These are phyloP conservation scores for Lagria hirta DNA, from an alignment of 2,888 invertebrate species.

Conservation along the genomic window DNA sequence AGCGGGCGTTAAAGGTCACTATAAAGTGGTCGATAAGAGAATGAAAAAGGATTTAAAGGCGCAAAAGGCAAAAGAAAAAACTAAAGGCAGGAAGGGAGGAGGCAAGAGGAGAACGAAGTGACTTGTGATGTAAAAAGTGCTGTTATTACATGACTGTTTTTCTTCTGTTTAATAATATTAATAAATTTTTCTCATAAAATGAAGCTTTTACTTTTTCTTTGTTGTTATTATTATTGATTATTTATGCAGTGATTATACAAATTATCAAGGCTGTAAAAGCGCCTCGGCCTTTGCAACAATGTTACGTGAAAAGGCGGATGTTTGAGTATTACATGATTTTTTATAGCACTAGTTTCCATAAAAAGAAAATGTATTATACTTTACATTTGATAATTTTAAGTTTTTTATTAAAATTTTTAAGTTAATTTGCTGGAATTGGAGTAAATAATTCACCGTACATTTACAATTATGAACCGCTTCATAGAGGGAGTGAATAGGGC, in stretches of 20 bases:
- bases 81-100: conserved; percentile 37
- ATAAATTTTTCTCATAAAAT: conserved; percentile 16
- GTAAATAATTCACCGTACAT: too few relatives aligned
- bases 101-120: conserved; percentile 13
- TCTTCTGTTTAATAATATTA: conserved; percentile 10
- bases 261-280: conserved; percentile 50
- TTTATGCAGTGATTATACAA: conserved; percentile 54
- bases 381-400: too few relatives aligned
- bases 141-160: conserved; percentile 7
- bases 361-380: too few relatives aligned
- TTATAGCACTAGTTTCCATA: too few relatives aligned
- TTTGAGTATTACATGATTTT: too few relatives aligned
- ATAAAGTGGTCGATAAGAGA: conserved; percentile 92
- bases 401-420: too few relatives aligned
- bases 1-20: conserved; percentile 85
- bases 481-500: too few relatives aligned
- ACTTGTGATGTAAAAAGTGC: conserved; percentile 13
- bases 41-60: conserved; percentile 92
- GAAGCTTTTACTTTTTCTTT: conserved; percentile 30
- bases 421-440: too few relatives aligned
- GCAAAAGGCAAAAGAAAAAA: conserved; percentile 55
- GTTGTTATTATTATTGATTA: too few relatives aligned
- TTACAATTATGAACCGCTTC: too few relatives aligned
- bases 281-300: too few relatives aligned
- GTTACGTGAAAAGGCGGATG: too few relatives aligned